Conservation (phyloP, 2,113 vertebrate species). For the Odontesthes bonariensis region DNA sequence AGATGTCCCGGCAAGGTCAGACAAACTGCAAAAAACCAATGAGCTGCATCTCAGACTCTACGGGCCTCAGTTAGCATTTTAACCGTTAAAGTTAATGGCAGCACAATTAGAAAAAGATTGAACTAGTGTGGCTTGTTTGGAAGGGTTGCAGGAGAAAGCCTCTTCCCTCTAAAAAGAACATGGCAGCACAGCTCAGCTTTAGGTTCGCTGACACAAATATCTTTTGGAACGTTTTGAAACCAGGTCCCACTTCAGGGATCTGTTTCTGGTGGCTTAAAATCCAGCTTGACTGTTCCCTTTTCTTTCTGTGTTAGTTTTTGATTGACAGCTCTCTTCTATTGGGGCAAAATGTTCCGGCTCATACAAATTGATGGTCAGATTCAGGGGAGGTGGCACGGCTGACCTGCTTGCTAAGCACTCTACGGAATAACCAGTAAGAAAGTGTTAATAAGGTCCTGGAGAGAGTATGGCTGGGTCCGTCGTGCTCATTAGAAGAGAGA, state of each 20-base stretch:
- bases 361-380: constrained; percentile 57
- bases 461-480: constrained; percentile 33
- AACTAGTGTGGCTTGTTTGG: too few relatives aligned
- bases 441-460: constrained; percentile 65
- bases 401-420: constrained; percentile 67
- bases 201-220: constrained; percentile 15
- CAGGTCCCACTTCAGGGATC: constrained; percentile 52
- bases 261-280: constrained; percentile 10
- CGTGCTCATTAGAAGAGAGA: constrained; percentile 60
- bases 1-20: too few relatives aligned
- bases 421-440: constrained; percentile 62
- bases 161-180: too few relatives aligned
- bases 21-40: too few relatives aligned
- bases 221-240: constrained; percentile 33
- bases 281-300: not conserved
- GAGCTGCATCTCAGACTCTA: too few relatives aligned
- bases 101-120: too few relatives aligned
- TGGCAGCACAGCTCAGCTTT: not conserved
- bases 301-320: constrained; percentile 22
- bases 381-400: constrained; percentile 55
- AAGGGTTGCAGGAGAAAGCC: too few relatives aligned
- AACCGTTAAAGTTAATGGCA: too few relatives aligned
- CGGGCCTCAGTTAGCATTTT: too few relatives aligned
- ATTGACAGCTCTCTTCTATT: constrained; percentile 53
- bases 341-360: constrained; percentile 15